phyloP scores from a whole-genome alignment of 2,113 vertebrate genomes.

The Mustelus asterias region DNA sequence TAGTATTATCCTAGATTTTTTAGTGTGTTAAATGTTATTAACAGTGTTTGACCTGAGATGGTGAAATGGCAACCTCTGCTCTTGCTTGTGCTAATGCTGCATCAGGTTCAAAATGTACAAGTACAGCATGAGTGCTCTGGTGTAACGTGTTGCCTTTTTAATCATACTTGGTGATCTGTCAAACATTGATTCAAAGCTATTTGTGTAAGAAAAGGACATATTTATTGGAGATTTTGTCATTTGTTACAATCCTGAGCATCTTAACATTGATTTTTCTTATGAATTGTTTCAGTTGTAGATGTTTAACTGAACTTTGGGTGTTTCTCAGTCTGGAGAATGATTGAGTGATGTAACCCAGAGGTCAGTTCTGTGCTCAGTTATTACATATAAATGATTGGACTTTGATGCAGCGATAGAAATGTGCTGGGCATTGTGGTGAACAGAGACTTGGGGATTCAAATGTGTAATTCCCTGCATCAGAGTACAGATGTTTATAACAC shows the following conservation, averaged over 20 bases:
- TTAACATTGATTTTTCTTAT: not conserved
- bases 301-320: not conserved
- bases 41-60: not conserved
- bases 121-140: not conserved
- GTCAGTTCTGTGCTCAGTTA: not conserved
- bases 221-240: not conserved
- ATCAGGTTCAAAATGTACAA: too few relatives aligned
- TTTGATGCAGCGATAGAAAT: not conserved
- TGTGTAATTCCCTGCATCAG: not conserved
- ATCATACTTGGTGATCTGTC: not conserved
- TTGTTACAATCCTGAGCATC: not conserved
- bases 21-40: not conserved
- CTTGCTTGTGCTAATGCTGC: not conserved
- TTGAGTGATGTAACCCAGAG: not conserved
- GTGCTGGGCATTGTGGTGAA: not conserved
- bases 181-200: not conserved
- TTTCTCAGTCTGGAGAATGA: not conserved
- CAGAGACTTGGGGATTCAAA: not conserved
- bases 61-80: not conserved
- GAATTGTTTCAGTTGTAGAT: not conserved
- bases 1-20: not conserved
- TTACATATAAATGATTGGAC: not conserved
- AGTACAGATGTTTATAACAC: not conserved
- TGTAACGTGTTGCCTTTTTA: not conserved
- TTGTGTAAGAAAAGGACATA: not conserved